Evolutionary conservation across 1,140 invertebrate species (phyloP).

Genomic region (Leptinotarsa undecemlineata): DNA sequence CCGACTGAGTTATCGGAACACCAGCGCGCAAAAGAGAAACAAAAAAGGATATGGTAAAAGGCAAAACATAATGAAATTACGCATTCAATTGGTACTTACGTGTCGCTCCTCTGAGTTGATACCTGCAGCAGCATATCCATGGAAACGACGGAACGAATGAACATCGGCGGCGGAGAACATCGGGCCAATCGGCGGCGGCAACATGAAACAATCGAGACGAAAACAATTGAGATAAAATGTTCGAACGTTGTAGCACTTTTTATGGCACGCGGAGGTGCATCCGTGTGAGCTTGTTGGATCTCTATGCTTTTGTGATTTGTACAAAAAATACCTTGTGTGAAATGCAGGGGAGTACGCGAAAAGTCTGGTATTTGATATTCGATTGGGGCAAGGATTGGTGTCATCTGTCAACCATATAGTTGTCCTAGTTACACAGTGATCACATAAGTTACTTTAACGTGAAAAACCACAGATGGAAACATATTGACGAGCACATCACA

Average conservation of each 20-base stretch:
- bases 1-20: background rate
- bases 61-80: conserved; percentile 43
- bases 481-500: too few species aligned
- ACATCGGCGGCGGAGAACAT: conserved; percentile 18
- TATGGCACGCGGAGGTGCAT: conserved; percentile 19
- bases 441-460: too few species aligned
- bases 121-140: conserved; percentile 48
- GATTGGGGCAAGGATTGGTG: background rate
- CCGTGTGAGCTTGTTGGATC: conserved; percentile 41
- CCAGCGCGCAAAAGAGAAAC: conserved; percentile 14
- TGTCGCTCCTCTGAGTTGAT: conserved; percentile 55
- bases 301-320: conserved; percentile 45
- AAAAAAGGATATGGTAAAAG: conserved; percentile 23
- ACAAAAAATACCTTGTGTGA: conserved; percentile 47
- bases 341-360: conserved; percentile 33
- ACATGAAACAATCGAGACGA: conserved; percentile 52
- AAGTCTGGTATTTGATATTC: background rate
- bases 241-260: conserved; percentile 42
- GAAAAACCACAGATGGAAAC: too few species aligned
- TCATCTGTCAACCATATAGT: background rate
- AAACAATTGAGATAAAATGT: conserved; percentile 52
- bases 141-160: conserved; percentile 39
- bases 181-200: conserved; percentile 43
- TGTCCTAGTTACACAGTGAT: too few species aligned
- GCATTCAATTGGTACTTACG: conserved; percentile 51